A percentile compares a stretch with the other conserved stretches of the same genome.
Conservation (phyloP, 2,888 invertebrate genomes). For the Thysanoteuthis rhombus region DNA sequence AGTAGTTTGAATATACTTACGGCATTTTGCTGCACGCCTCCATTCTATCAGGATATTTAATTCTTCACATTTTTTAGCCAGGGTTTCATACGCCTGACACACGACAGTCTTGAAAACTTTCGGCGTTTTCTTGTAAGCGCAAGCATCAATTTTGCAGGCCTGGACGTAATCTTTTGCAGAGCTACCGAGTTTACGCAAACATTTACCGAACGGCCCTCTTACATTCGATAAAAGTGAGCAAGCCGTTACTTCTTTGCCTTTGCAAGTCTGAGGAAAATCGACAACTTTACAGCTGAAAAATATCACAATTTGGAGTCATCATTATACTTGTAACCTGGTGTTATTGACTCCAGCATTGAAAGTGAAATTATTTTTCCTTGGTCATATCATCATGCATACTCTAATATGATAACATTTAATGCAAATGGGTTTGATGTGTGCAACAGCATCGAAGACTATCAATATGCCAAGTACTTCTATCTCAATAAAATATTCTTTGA, state of each 20-base stretch:
- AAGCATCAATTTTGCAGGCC: conserved; percentile 40
- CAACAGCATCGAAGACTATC: no score
- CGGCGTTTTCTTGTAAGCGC: conserved; percentile 34
- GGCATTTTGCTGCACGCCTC: conserved; percentile 38
- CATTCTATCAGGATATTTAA: conserved; percentile 37
- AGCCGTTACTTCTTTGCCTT: background rate
- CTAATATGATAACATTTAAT: no score
- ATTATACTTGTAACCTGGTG: no score
- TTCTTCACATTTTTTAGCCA: conserved; percentile 41
- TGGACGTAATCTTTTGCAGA: conserved; percentile 36
- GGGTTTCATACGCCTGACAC: conserved; percentile 40
- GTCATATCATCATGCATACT: no score
- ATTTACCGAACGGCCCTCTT: conserved; percentile 35
- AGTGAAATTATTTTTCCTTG: no score
- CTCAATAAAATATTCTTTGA: no score
- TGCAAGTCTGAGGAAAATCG: background rate
- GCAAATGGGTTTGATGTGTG: no score
- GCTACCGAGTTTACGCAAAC: conserved; percentile 34
- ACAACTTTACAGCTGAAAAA: conserved; percentile 23
- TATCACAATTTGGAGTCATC: background rate
- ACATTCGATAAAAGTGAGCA: background rate
- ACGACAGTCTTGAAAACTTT: conserved; percentile 31
- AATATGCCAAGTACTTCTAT: no score
- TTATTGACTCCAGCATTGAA: no score
- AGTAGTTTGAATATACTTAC: conserved; percentile 34